A percentile compares a stretch with the other conserved stretches of the same genome.
Conservation (phyloP, 2,113 vertebrate species). For the Chionis minor region DNA sequence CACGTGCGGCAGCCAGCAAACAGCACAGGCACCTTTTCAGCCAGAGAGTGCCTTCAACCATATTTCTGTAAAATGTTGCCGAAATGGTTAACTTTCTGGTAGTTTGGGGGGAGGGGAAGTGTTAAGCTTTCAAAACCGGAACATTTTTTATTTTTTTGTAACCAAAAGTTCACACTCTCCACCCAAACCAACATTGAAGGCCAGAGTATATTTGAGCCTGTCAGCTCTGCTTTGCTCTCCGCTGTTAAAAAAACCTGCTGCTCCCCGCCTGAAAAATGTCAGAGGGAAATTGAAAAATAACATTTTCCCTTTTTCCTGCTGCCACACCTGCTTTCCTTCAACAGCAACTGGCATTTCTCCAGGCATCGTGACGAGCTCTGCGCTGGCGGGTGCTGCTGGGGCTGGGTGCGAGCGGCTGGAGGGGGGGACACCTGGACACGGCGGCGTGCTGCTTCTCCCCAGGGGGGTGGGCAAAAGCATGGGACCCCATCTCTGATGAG, state of each 20-base stretch:
- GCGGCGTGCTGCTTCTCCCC: background rate
- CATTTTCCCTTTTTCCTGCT: background rate
- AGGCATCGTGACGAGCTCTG: background rate
- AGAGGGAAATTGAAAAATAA: conserved; percentile 41
- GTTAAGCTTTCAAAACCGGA: background rate
- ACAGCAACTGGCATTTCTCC: background rate
- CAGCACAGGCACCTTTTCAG: background rate
- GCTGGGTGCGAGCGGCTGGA: accelerated
- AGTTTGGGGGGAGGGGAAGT: background rate
- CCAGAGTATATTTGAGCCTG: background rate
- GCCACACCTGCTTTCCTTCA: background rate
- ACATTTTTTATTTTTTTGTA: background rate
- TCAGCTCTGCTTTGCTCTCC: conserved; percentile 12
- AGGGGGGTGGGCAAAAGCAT: background rate
- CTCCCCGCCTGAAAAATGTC: background rate
- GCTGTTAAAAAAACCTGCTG: background rate
- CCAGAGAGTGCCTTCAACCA: no score
- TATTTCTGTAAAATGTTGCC: background rate
- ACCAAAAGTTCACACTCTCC: background rate
- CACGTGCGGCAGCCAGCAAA: accelerated
- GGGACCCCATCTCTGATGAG: background rate
- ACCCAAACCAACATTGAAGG: background rate
- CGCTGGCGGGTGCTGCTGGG: background rate
- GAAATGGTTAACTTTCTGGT: background rate
- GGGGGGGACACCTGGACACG: no score